These are phyloP conservation scores for Tenebrio molitor DNA, from an alignment of 1,140 invertebrate species.

Conservation along the genomic window DNA sequence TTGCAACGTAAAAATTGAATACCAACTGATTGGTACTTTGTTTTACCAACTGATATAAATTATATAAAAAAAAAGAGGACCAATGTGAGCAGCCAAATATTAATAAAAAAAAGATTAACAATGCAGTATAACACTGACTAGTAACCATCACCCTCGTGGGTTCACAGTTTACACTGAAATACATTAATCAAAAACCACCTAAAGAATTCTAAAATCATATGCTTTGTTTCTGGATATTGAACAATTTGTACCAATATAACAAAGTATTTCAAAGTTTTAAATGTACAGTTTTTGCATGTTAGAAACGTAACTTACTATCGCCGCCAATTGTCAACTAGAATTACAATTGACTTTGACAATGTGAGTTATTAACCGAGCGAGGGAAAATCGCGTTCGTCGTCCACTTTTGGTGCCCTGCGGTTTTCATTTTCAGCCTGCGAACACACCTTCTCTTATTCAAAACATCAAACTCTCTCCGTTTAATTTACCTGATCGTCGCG, in stretches of 20 bases:
- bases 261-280: slow-evolving; percentile 55
- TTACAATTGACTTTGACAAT: slow-evolving; percentile 12
- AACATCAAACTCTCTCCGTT: slow-evolving; percentile 40
- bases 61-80: slow-evolving; percentile 24
- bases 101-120: slow-evolving; percentile 56
- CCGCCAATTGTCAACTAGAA: slow-evolving; percentile 31
- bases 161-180: slow-evolving; percentile 58
- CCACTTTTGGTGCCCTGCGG: slow-evolving; percentile 89
- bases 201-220: slow-evolving; percentile 47
- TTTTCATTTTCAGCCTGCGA: slow-evolving; percentile 62
- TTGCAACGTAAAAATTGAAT: not conserved
- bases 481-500: slow-evolving; percentile 61
- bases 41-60: not conserved
- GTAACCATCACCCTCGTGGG: slow-evolving; percentile 59
- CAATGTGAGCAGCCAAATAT: slow-evolving; percentile 53
- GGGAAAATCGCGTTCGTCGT: slow-evolving; percentile 96
- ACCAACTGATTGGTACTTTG: not conserved
- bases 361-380: slow-evolving; percentile 80
- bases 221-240: slow-evolving; percentile 48
- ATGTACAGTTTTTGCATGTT: slow-evolving; percentile 54
- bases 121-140: slow-evolving; percentile 63
- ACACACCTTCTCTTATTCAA: slow-evolving; percentile 41
- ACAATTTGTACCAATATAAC: slow-evolving; percentile 58
- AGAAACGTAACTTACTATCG: slow-evolving; percentile 43
- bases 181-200: slow-evolving; percentile 48